These are phyloP conservation scores for Eristalinus aeneus DNA, from an alignment of 2,888 invertebrate species.

Conservation along the genomic window DNA sequence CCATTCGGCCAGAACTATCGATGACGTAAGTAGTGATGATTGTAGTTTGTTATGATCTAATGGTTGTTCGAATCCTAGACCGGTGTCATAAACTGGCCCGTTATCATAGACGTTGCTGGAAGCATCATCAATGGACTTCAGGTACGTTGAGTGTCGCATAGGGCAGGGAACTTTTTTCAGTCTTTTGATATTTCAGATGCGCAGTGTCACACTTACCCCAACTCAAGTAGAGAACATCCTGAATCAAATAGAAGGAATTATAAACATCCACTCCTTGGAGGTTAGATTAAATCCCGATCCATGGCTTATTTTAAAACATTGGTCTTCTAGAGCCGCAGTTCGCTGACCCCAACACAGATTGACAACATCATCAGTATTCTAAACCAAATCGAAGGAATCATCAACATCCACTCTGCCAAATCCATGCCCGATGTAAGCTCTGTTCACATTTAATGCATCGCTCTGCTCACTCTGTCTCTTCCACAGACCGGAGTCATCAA, in stretches of 20 bases:
- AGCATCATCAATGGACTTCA: background rate
- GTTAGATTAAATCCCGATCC: background rate
- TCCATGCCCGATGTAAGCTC: background rate
- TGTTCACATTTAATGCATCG: background rate
- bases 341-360: slow-evolving; percentile 5
- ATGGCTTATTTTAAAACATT: background rate
- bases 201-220: background rate
- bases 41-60: background rate
- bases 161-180: background rate
- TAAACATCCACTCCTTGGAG: slow-evolving; percentile 13
- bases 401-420: slow-evolving; percentile 9
- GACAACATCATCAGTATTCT: background rate
- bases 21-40: background rate
- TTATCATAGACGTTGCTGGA: background rate
- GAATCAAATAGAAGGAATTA: slow-evolving; percentile 22
- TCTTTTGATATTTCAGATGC: background rate
- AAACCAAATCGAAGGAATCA: slow-evolving; percentile 16
- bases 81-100: slow-evolving; percentile 7
- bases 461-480: background rate
- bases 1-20: background rate
- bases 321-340: background rate
- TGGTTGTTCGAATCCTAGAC: background rate
- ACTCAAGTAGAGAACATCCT: background rate
- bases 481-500: slow-evolving; percentile 4
- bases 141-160: background rate